These are phyloP conservation scores for Sandelia bainsii DNA, from an alignment of 2,797 vertebrate genomes.

Conservation along the genomic window DNA sequence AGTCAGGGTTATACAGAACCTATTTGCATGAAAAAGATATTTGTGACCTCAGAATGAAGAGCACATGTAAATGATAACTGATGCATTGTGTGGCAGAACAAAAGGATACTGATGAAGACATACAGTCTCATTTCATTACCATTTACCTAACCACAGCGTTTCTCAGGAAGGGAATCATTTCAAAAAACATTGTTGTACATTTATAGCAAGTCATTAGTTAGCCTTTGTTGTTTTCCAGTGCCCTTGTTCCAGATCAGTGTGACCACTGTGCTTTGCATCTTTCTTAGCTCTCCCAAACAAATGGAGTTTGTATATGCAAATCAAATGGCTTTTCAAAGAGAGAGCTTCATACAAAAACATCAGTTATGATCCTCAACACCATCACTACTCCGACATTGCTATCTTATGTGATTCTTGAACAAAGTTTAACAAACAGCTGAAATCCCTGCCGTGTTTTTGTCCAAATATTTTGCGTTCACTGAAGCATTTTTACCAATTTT, in stretches of 20 bases:
- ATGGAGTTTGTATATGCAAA: constrained; percentile 81
- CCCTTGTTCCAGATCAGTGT: constrained; percentile 10
- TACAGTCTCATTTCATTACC: constrained; percentile 56
- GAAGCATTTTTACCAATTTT: constrained; percentile 11
- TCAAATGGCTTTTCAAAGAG: constrained; percentile 51
- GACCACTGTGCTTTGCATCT: constrained; percentile 80
- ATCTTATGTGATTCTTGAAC: constrained; percentile 68
- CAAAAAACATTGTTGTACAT: constrained; percentile 53
- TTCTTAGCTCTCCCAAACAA: constrained; percentile 75
- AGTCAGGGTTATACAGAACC: constrained; percentile 37
- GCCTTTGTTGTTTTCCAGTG: constrained; percentile 61
- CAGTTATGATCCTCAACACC: constrained; percentile 39
- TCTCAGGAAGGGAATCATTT: constrained; percentile 45
- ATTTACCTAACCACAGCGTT: constrained; percentile 70
- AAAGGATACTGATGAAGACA: constrained; percentile 49
- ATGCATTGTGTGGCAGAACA: constrained; percentile 46
- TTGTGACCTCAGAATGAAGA: constrained; percentile 40
- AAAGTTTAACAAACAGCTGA: constrained; percentile 31
- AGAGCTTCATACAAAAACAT: constrained; percentile 47
- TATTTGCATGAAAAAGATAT: constrained; percentile 65
- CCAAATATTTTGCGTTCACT: constrained; percentile 10
- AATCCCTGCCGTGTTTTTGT: constrained; percentile 11
- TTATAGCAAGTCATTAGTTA: constrained; percentile 48
- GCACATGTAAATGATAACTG: constrained; percentile 76
- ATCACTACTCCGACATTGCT: not conserved